Conservation (phyloP, 2,797 vertebrate genomes). For the Onychomys arenicola region DNA sequence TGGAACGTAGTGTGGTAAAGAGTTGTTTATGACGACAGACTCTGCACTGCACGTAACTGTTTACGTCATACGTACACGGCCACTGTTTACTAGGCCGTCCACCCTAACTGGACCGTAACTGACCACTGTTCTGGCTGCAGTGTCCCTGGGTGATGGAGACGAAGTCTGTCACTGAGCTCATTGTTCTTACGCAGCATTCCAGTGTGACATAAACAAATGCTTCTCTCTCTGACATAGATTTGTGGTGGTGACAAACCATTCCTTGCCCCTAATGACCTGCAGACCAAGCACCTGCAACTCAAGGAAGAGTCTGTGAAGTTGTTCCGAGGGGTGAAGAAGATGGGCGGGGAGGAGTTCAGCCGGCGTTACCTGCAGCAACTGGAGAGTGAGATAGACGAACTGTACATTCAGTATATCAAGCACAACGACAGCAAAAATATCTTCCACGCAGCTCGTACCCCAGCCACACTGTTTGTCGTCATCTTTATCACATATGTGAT, state of each 20-base stretch:
- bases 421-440: constrained; percentile 99
- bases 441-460: constrained; percentile 98
- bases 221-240: constrained; percentile 87
- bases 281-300: constrained; percentile 92
- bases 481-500: constrained; percentile 99
- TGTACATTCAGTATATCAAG: constrained; percentile 99
- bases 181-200: background rate
- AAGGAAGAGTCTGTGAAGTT: constrained; percentile 95
- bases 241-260: constrained; percentile 98
- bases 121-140: background rate
- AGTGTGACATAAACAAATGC: constrained; percentile 3
- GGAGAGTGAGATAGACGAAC: constrained; percentile 96
- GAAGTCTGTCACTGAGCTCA: too few relatives aligned
- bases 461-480: constrained; percentile 98
- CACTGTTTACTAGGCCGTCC: background rate
- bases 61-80: background rate
- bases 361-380: constrained; percentile 97
- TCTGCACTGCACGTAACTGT: background rate
- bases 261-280: constrained; percentile 96
- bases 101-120: background rate
- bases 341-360: constrained; percentile 99
- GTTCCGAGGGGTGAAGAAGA: constrained; percentile 97
- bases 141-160: background rate
- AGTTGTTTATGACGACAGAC: background rate
- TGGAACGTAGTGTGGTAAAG: background rate